Evolutionary conservation across 2,888 invertebrate genomes (phyloP).

Genomic region (Orchesella flavescens): DNA sequence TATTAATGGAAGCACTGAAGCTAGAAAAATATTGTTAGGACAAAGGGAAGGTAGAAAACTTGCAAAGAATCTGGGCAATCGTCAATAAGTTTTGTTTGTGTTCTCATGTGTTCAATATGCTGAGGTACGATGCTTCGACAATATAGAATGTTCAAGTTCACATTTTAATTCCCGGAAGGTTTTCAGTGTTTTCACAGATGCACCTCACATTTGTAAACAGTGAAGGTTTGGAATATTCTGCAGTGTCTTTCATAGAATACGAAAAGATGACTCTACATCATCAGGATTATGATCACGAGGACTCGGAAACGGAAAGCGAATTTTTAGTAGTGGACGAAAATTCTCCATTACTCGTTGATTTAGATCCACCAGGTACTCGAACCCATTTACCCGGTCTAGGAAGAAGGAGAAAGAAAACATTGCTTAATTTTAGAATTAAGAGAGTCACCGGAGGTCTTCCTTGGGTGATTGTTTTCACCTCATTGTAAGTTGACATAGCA

Average conservation of each 20-base stretch:
- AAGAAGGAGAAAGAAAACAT: background rate
- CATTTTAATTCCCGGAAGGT: too few species aligned
- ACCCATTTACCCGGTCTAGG: background rate
- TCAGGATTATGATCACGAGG: background rate
- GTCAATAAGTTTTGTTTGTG: too few species aligned
- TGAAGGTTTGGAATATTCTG: conserved; percentile 34
- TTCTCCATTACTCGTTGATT: conserved; percentile 22
- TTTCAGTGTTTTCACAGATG: background rate
- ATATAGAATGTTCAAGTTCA: too few species aligned
- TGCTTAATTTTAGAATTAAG: conserved; percentile 19
- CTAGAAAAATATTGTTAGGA: too few species aligned
- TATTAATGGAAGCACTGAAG: too few species aligned
- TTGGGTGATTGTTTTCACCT: conserved; percentile 35
- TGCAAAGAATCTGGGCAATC: too few species aligned
- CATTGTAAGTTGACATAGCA: conserved; percentile 16
- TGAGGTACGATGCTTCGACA: too few species aligned
- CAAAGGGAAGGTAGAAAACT: too few species aligned
- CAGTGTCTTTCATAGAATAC: background rate
- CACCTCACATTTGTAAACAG: conserved; percentile 31
- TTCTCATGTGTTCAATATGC: too few species aligned
- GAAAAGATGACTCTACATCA: background rate
- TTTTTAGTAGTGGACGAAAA: conserved; percentile 45
- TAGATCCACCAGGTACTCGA: conserved; percentile 39
- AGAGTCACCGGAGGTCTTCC: conserved; percentile 12
- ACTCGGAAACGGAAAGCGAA: conserved; percentile 6